These are phyloP conservation scores for Acrocera orbiculus DNA, from an alignment of 2,888 invertebrate species.

Conservation along the genomic window DNA sequence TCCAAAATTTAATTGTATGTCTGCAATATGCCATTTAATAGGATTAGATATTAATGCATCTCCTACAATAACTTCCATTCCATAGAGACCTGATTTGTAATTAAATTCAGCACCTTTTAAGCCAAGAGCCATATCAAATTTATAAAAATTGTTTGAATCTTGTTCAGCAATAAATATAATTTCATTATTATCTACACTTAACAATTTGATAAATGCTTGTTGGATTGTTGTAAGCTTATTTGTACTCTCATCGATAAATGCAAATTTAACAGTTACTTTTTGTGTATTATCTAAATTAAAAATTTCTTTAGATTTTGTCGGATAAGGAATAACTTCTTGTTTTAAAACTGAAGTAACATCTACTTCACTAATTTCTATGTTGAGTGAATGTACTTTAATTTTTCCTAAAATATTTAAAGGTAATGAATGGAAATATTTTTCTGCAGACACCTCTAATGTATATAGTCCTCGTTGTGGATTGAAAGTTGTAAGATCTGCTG, in stretches of 20 bases:
- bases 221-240: constrained; percentile 56
- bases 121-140: constrained; percentile 80
- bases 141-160: constrained; percentile 59
- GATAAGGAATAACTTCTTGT: constrained; percentile 52
- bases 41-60: constrained; percentile 83
- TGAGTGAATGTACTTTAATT: constrained; percentile 56
- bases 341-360: constrained; percentile 76
- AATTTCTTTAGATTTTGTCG: constrained; percentile 47
- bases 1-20: constrained; percentile 55
- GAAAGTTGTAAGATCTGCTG: constrained; percentile 55
- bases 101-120: constrained; percentile 62
- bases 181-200: constrained; percentile 53
- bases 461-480: constrained; percentile 76
- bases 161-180: constrained; percentile 88
- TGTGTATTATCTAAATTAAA: constrained; percentile 81
- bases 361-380: constrained; percentile 76
- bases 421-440: constrained; percentile 40
- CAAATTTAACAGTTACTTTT: constrained; percentile 67
- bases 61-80: constrained; percentile 71
- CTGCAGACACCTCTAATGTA: constrained; percentile 57
- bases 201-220: constrained; percentile 73
- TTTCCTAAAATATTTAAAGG: constrained; percentile 57
- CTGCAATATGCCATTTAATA: constrained; percentile 70
- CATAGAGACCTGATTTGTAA: constrained; percentile 57
- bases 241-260: constrained; percentile 50